A percentile compares a stretch with the other conserved stretches of the same genome.
phyloP scores from a whole-genome alignment of 2,797 vertebrate genomes.

The Melanotaenia trifasciata region DNA sequence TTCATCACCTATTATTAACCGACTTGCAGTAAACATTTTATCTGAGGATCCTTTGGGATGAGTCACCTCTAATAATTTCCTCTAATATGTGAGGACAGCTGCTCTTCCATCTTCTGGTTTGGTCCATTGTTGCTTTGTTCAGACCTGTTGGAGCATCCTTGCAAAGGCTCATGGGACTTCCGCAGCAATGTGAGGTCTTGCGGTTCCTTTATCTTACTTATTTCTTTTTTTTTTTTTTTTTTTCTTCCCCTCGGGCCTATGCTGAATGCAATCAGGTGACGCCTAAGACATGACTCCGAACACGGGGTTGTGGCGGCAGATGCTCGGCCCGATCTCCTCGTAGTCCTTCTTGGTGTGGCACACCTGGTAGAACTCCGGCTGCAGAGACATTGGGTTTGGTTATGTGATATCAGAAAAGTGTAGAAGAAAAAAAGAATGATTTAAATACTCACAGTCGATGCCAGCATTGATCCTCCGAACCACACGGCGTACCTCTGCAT shows the following conservation, averaged over 20 bases:
- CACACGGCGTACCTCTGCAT: constrained; percentile 99
- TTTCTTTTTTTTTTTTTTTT: not conserved
- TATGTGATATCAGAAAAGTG: not conserved
- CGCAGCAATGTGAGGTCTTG: constrained; percentile 49
- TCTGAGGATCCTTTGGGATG: constrained; percentile 86
- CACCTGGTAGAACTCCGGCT: constrained; percentile 99
- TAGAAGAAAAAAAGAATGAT: not conserved
- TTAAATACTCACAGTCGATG: constrained; percentile 92
- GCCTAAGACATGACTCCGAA: constrained; percentile 98
- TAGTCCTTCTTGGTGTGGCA: constrained; percentile 99
- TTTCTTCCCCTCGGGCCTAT: constrained; percentile 12
- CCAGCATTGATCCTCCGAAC: constrained; percentile 99
- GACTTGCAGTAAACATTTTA: constrained; percentile 74
- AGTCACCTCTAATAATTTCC: constrained; percentile 78
- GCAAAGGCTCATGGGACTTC: constrained; percentile 66
- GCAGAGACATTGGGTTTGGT: constrained; percentile 1
- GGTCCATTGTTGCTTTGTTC: constrained; percentile 65
- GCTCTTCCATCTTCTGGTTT: constrained; percentile 60
- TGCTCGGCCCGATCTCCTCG: constrained; percentile 98
- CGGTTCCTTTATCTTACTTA: not conserved
- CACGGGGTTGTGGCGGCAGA: constrained; percentile 99
- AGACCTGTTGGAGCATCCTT: constrained; percentile 50
- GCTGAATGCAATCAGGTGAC: not conserved
- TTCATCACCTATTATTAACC: constrained; percentile 82
- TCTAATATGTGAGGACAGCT: constrained; percentile 57